Evolutionary conservation across 2,888 invertebrate genomes (phyloP).

Genomic region (Steinernema hermaphroditum): DNA sequence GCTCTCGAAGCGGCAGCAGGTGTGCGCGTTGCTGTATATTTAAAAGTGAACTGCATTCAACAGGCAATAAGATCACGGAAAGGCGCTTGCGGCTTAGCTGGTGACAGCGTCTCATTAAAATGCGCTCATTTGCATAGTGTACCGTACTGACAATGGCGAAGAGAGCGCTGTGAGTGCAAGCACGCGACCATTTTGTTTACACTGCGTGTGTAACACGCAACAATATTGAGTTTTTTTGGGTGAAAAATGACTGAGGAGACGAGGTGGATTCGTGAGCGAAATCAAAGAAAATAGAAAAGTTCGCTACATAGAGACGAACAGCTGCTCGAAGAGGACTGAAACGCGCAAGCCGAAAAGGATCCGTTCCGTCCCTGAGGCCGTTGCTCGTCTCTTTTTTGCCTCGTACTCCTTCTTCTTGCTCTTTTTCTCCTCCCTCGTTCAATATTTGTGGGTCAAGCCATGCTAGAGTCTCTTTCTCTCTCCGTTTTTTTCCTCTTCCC

Average conservation of each 20-base stretch:
- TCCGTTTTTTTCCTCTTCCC: slow-evolving; percentile 22
- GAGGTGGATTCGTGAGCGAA: background rate
- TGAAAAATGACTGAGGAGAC: background rate
- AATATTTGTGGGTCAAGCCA: slow-evolving; percentile 27
- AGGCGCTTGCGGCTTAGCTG: background rate
- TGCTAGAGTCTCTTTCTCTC: slow-evolving; percentile 23
- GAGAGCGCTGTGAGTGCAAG: background rate
- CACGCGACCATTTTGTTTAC: slow-evolving; percentile 10
- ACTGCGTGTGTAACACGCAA: background rate
- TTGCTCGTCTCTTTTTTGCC: slow-evolving; percentile 28
- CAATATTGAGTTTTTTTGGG: background rate
- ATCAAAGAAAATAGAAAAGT: background rate
- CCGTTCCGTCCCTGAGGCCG: slow-evolving; percentile 18
- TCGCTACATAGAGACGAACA: background rate
- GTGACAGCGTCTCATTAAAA: background rate
- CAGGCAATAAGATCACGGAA: background rate
- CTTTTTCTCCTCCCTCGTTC: slow-evolving; percentile 30
- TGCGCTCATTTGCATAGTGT: background rate
- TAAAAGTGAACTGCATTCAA: background rate
- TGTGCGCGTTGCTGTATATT: background rate
- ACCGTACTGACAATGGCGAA: background rate
- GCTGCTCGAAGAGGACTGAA: background rate
- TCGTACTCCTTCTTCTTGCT: slow-evolving; percentile 9
- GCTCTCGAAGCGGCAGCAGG: slow-evolving; percentile 20
- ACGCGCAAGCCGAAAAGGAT: slow-evolving; percentile 28